Evolutionary conservation across 2,888 invertebrate genomes (phyloP), one percentile per base, ranked within the genome.

Genomic region (Diogma glabrata): DNA sequence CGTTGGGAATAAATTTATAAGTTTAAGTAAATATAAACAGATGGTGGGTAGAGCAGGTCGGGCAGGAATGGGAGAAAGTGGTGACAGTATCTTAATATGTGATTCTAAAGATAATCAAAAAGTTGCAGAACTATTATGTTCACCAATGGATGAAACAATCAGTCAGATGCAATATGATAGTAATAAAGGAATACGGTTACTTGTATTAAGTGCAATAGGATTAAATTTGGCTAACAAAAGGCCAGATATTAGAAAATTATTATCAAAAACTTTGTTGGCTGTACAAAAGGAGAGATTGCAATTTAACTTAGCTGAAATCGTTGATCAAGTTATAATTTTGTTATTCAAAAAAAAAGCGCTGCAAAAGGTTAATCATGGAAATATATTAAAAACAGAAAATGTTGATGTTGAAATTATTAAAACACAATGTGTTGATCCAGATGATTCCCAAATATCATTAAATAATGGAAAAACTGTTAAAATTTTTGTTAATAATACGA

Each of bases 21-120:
- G 80, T 48, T 73, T 85, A 20, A 83, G 84, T 56, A 79, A 81
- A 57, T 97, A 97, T 69, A 86, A 92, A 56, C 97, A 97, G 77
- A 97, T 97, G 96, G 80, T 82, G 50, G 96, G 96, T 2, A 74
- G 96, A 50, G 96, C 96, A 5, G 96, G 96, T 1, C 76, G 96
- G 53, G 88, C 94, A 1, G 95, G 95, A 2, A 75, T 90, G 57
- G 85, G 86, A 26, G 76, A 80, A 49, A 73, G 77, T 8, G 92
- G 84, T 58, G 94, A 95, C 63, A 92, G 93, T 64, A 85, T 93
- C 63, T 71, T 93, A n/a, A 80, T 95, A 33, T 82, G 85, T 59
- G 74, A 77, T 51, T 67, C 67, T 23, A 66, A 68, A 26, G 87
- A 88, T 58, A 69, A 78, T 54, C 60, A 64, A 2, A 75, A 75